Conservation (phyloP, 2,797 vertebrate species). For the Enteromius mattozi region DNA sequence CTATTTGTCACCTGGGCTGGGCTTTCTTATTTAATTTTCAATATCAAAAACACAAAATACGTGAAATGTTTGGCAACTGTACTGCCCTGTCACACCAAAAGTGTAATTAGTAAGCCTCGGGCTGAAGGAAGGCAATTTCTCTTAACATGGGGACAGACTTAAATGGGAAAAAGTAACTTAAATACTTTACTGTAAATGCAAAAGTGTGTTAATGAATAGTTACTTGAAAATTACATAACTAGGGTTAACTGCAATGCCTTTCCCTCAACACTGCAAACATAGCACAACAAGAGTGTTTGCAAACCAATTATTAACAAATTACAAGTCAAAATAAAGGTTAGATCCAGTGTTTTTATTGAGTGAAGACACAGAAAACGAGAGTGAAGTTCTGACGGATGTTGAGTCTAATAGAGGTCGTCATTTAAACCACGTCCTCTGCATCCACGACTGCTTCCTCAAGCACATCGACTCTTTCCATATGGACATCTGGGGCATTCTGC, state of each 20-base stretch:
- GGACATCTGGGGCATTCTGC: neutral
- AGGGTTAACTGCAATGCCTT: neutral
- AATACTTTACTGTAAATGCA: neutral
- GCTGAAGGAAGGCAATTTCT: neutral
- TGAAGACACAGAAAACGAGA: neutral
- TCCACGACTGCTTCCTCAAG: neutral
- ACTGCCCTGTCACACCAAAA: neutral
- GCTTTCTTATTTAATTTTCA: neutral
- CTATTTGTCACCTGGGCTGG: neutral
- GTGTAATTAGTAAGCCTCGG: neutral
- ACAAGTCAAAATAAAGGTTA: neutral
- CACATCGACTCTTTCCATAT: neutral
- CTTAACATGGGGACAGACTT: neutral
- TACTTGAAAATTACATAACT: neutral
- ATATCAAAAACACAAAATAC: neutral
- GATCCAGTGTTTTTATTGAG: neutral
- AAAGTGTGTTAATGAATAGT: neutral
- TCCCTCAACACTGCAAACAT: neutral
- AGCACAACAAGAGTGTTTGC: neutral
- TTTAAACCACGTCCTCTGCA: neutral
- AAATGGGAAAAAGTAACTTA: neutral
- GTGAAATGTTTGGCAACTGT: neutral
- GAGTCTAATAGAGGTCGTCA: neutral
- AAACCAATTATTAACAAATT: neutral
- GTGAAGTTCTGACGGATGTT: neutral